Conservation (phyloP, 2,113 vertebrate genomes). For the Cervus canadensis region DNA sequence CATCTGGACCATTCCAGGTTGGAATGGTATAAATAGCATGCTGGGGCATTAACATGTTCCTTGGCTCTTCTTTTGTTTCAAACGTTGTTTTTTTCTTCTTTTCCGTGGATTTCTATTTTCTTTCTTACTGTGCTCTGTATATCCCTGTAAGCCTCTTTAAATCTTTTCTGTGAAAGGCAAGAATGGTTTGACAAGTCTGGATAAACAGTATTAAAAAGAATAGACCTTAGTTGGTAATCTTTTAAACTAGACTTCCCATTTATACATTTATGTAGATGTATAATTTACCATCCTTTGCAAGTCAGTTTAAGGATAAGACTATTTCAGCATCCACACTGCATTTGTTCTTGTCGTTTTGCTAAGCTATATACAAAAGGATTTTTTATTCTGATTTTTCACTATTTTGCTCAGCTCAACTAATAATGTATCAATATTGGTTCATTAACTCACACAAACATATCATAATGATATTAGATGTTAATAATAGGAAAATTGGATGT, state of each 20-base stretch:
- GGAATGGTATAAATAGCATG: rapidly evolving
- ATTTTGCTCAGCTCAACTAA: not conserved
- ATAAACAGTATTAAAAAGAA: not conserved
- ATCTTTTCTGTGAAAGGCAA: conserved; percentile 1
- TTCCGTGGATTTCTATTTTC: not conserved
- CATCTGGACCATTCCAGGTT: not conserved
- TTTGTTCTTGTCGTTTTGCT: not conserved
- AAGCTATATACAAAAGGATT: not conserved
- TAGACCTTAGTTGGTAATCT: not conserved
- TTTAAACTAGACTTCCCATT: not conserved
- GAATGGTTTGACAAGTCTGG: not conserved
- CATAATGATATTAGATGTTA: not conserved
- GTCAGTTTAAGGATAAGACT: not conserved
- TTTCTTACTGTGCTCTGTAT: not conserved
- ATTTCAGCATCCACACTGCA: not conserved
- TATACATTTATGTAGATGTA: not conserved
- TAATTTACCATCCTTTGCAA: not conserved
- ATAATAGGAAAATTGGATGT: not conserved
- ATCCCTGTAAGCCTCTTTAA: not conserved
- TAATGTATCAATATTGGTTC: not conserved
- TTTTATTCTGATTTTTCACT: not conserved
- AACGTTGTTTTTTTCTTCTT: not conserved
- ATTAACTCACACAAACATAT: not conserved
- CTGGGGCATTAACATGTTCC: rapidly evolving
- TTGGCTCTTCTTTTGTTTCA: not conserved